phyloP scores from a whole-genome alignment of 2,888 invertebrate species.

The Rhingia rostrata region DNA sequence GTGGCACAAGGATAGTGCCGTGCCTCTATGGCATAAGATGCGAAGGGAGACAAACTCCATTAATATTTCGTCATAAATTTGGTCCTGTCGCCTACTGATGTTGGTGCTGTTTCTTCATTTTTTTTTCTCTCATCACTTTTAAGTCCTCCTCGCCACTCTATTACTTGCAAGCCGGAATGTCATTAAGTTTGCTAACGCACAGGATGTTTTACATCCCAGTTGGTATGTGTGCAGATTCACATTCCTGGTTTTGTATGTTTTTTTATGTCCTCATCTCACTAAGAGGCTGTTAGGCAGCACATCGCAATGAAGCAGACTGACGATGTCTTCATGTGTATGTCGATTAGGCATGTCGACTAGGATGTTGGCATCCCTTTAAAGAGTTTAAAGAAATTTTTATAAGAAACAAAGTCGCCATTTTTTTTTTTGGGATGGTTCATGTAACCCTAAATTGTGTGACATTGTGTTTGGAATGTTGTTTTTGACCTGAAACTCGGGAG shows the following conservation, averaged over 20 bases:
- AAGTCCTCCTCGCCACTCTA: constrained; percentile 1
- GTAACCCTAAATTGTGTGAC: neutral
- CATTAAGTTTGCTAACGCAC: constrained; percentile 54
- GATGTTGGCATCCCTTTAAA: constrained; percentile 14
- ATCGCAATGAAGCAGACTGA: constrained; percentile 25
- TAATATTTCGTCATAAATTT: constrained; percentile 61
- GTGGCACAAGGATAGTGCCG: constrained; percentile 59
- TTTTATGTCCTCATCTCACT: neutral
- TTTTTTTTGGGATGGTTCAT: no score
- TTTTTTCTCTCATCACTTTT: neutral
- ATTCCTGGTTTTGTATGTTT: neutral
- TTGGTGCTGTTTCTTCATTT: neutral
- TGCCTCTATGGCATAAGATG: constrained; percentile 38
- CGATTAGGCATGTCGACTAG: constrained; percentile 29
- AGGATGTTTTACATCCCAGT: constrained; percentile 44
- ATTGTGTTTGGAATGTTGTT: neutral
- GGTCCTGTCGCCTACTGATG: constrained; percentile 16
- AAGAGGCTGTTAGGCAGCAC: constrained; percentile 19
- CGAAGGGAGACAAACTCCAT: constrained; percentile 60
- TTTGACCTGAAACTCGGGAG: constrained; percentile 23
- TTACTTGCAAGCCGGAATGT: constrained; percentile 47
- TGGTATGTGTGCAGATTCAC: neutral
- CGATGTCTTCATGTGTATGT: constrained; percentile 29
- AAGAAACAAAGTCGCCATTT: no score
- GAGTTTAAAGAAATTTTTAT: no score